These are phyloP conservation scores for Argynnis bischoffii DNA, from an alignment of 2,888 invertebrate genomes.

Conservation along the genomic window DNA sequence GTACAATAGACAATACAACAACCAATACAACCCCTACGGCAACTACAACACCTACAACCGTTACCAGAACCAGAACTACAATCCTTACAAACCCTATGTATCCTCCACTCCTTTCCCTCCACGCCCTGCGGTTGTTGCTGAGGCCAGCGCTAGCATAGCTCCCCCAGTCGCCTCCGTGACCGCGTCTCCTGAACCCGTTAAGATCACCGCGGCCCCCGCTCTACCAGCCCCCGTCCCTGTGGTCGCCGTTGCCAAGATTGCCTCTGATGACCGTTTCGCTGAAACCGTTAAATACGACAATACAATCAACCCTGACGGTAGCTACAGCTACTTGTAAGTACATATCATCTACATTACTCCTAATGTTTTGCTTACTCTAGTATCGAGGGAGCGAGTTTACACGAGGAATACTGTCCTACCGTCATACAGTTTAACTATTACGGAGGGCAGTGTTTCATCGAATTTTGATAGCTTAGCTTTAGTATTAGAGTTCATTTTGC, in stretches of 20 bases:
- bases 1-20: slow-evolving; percentile 35
- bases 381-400: too few species aligned
- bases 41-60: slow-evolving; percentile 38
- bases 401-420: too few species aligned
- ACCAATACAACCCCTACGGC: slow-evolving; percentile 31
- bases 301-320: slow-evolving; percentile 72
- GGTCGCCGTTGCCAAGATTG: slow-evolving; percentile 40
- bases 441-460: too few species aligned
- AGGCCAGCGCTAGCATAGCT: slow-evolving; percentile 41
- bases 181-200: neutral
- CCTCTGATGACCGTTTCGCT: slow-evolving; percentile 49
- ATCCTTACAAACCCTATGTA: slow-evolving; percentile 38
- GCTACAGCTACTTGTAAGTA: slow-evolving; percentile 75
- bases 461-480: too few species aligned
- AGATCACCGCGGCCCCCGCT: slow-evolving; percentile 12
- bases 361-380: too few species aligned
- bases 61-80: slow-evolving; percentile 30
- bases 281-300: slow-evolving; percentile 61
- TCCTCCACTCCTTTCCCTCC: slow-evolving; percentile 32
- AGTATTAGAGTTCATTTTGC: too few species aligned
- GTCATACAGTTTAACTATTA: too few species aligned
- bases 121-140: slow-evolving; percentile 35
- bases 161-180: slow-evolving; percentile 44
- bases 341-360: neutral
- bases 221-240: slow-evolving; percentile 40